Base-by-base conservation (phyloP, 2,888 invertebrate genomes). In the Digitonthophagus gazella region DNA sequence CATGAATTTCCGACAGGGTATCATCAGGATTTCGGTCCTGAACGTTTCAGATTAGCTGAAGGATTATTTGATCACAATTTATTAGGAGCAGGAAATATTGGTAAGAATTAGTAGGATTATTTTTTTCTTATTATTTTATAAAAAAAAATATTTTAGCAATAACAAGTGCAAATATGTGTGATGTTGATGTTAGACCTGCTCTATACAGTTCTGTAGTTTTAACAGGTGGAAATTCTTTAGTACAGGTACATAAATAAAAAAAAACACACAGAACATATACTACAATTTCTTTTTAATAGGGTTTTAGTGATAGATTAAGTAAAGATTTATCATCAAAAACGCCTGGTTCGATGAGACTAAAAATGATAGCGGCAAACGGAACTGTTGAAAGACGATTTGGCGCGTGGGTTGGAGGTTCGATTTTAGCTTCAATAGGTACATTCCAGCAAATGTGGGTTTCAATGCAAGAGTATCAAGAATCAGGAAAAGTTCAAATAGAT, bases 361-460 rank as follows among this genome's bases (percentile, higher is more conserved):
- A 98, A 86, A 89, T 96, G 79, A 94, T 96, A 77, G 93, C 96
- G 2, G 94, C 97, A 2, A 95, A 96, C 77, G 93, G 96, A 58
- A 92, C 92, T 61, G 90, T 92, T 0, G 99, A 99, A 83, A 83
- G 98, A 63, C 85, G 97, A 68, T 98, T 97, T 84, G 98, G 98
- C 3, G 93, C 98, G 0, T 99, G 98, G 98, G 98, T 98, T 72
- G 99, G 91, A 28, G 99, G 99, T 2, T 99, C 98, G 0, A 99
- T 99, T 77, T 85, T 99, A 64, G 98, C 98, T 0, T 98, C 98
- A 0, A 92, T 99, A 78, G 98, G 99, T 4, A 97, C 98, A 15
- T 99, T 99, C 86, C 99, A 99, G 80, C 98, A 99, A 84, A 97
- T 99, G 96, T 99, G 99, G 99, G 96, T 99, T 76, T 97, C 97